Evolutionary conservation across 2,113 vertebrate genomes (phyloP).

Genomic region (Paraplagusia blochii): DNA sequence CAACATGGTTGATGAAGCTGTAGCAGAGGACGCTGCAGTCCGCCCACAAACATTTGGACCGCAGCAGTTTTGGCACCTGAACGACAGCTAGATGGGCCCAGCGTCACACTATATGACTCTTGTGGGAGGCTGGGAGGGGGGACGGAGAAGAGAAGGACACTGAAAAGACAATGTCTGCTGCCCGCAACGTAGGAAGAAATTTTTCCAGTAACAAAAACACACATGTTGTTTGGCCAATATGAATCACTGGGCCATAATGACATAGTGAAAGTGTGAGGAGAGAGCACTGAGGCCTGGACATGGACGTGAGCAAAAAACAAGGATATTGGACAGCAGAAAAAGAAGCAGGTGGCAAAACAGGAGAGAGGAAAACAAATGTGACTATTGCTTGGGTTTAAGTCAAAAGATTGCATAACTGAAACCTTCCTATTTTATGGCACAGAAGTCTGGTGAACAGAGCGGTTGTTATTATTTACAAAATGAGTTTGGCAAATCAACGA

Average conservation of each 20-base stretch:
- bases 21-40: conserved; percentile 52
- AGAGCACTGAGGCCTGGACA: not conserved
- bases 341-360: conserved; percentile 21
- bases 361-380: conserved; percentile 46
- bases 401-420: conserved; percentile 76
- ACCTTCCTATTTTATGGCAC: conserved; percentile 95
- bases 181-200: conserved; percentile 11
- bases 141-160: conserved; percentile 6
- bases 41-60: conserved; percentile 26
- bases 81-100: conserved; percentile 38
- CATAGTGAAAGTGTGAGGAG: conserved; percentile 7
- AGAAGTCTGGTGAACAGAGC: conserved; percentile 86
- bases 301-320: conserved; percentile 23
- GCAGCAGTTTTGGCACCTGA: conserved; percentile 50
- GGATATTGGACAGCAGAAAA: not conserved
- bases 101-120: conserved; percentile 16
- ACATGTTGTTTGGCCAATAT: not conserved
- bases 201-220: conserved; percentile 12
- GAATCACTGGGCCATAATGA: conserved; percentile 4
- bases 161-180: conserved; percentile 17
- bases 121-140: conserved; percentile 4
- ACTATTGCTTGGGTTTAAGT: conserved; percentile 77
- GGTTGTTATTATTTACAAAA: conserved; percentile 91
- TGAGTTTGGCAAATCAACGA: conserved; percentile 77
- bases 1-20: conserved; percentile 62